Base-by-base conservation (phyloP, 2,888 invertebrate genomes). In the Camponotus fellah region DNA sequence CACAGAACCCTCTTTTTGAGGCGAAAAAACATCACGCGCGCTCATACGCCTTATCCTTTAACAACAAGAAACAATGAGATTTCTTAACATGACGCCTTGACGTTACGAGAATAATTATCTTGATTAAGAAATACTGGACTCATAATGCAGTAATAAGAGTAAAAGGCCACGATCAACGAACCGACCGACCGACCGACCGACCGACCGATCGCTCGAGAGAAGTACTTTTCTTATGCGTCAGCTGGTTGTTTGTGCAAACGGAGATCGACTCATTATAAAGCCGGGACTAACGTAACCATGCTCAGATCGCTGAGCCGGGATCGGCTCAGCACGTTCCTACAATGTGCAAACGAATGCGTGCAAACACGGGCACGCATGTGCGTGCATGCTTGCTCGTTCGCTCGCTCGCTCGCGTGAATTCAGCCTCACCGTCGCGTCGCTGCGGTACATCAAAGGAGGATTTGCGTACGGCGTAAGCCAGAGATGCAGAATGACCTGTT, bases 101-200 rank as follows among this genome's bases (percentile, higher is more conserved):
- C 86, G 66, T 62, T 83, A 69, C 80, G 69, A 32, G 88, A 83
- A 85, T 88, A 86, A 88, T 88, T 86, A 85, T 65, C 85, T 77
- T 83, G 88, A 86, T 87, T 85, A 88, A 77, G 81, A 71, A 69
- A 82, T 72, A 77, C 85, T 86, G 88, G 79, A 80, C 69, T 53
- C 46, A 82, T 76, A 82, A 86, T 82, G 66, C 34, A 60, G 68
- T 76, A 79, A 87, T 85, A 74, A 74, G 88, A 88, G 60, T 69
- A 86, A 85, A 80, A 80, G 60, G 46, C 72, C 46, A 40, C 69
- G 34, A 49, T n/a, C n/a, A n/a, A n/a, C n/a, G 17, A 17, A 49
- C 40, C 10, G 26, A 26, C 17, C 49, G 8, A 49, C 9, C 9
- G 37, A 37, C 37, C 37, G 37, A 34, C 12, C 62, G 34, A 62